Conservation (phyloP, 2,797 vertebrate species). For the Anolis apletophallus region DNA sequence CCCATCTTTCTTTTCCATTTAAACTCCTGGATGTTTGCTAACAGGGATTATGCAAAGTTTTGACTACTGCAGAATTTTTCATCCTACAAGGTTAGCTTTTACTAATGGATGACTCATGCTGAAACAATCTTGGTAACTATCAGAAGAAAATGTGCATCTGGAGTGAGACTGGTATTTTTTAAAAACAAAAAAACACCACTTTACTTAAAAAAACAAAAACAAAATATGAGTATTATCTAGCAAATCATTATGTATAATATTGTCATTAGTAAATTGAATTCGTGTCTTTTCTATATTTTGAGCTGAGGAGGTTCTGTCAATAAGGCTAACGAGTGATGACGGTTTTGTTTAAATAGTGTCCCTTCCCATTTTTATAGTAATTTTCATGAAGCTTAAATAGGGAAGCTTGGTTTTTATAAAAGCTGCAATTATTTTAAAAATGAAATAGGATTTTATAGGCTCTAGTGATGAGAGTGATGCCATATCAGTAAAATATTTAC, state of each 20-base stretch:
- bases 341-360: neutral
- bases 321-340: neutral
- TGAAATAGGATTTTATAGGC: slow-evolving; percentile 15
- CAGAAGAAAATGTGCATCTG: slow-evolving; percentile 15
- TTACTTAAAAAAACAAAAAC: no score
- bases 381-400: neutral
- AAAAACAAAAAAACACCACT: neutral
- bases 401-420: no score
- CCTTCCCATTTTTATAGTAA: neutral
- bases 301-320: neutral
- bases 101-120: slow-evolving; percentile 5
- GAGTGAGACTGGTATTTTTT: neutral
- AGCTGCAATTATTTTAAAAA: neutral
- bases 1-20: neutral
- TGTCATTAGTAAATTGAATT: neutral
- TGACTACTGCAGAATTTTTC: neutral
- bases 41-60: slow-evolving; percentile 15
- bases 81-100: slow-evolving; percentile 21
- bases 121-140: slow-evolving; percentile 4
- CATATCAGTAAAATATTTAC: slow-evolving; percentile 10
- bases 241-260: neutral
- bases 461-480: neutral
- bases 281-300: neutral
- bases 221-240: neutral
- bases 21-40: neutral